Base-by-base conservation (phyloP, 2,888 invertebrate genomes). In the Encarsia formosa region DNA sequence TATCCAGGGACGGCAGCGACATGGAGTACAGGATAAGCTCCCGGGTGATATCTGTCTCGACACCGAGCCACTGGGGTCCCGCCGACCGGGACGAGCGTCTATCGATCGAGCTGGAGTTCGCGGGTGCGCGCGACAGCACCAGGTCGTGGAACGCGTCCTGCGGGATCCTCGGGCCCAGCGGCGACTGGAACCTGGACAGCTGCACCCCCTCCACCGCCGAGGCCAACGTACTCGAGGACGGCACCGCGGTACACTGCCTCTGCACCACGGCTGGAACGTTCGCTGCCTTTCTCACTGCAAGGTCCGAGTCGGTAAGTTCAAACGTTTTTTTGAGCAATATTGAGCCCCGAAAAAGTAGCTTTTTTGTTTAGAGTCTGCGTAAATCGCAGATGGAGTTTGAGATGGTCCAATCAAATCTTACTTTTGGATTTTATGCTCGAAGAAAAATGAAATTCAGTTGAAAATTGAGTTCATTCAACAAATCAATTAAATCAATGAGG, bases 1-100 rank as follows among this genome's bases (percentile, higher is more conserved):
- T 37, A 5, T 15, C 5, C 69, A 86, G 85, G 67, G 81, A 81
- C 62, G 84, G 83, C 1, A 79, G 79, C n/a, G 84, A 85, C 66
- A 74, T 83, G 64, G 83, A 85, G 68, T 85, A 83, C 71, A 78
- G 79, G 62, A 76, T 85, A 46, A 79, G 83, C 50, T 86, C 87
- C 1, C 79, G 81, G 54, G 77, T 80, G 8, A 71, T 78, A 8
- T 71, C 73, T 15, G 72, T 79, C 11, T 71, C 74, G 51, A 58
- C 71, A 38, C 8, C 8, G 8, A 8, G 13, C 29, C 8, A 13
- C 8, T 8, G 8, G 8, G 29, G 29, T 13, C 60, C 67, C n/a
- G 11, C 29, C 8, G 44, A 44, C 15, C 40, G 47, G 2, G 48
- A 42, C 24, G 48, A 57, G 1, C 45, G 40, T 2, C 34, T 48